Conservation (phyloP, 2,113 vertebrate genomes). For the Amblyornis subalaris region DNA sequence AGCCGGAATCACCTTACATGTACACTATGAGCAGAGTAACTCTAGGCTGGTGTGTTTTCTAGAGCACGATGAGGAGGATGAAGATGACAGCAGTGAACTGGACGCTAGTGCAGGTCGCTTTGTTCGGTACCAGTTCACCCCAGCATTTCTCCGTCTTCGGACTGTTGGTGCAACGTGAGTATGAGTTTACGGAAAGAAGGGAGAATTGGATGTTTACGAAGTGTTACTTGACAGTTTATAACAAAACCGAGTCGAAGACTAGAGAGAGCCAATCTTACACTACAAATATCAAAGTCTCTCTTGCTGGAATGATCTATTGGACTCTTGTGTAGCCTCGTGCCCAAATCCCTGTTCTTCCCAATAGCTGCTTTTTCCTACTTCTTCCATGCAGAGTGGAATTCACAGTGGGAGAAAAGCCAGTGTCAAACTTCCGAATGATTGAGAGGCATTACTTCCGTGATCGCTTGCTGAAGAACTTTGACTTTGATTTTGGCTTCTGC, state of each 20-base stretch:
- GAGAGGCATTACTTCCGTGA: slow-evolving; percentile 97
- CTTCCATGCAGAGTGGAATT: slow-evolving; percentile 87
- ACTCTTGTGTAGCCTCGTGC: background rate
- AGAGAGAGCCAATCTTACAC: background rate
- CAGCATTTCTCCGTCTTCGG: slow-evolving; percentile 90
- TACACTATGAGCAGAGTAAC: accelerated
- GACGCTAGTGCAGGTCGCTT: slow-evolving; percentile 90
- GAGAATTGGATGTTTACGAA: background rate
- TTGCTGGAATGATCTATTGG: background rate
- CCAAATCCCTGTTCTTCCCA: background rate
- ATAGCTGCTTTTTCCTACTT: background rate
- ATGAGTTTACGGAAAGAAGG: background rate
- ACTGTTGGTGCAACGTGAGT: slow-evolving; percentile 98
- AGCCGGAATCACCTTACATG: accelerated
- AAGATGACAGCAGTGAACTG: slow-evolving; percentile 78
- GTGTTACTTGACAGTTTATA: background rate
- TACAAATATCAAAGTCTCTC: background rate
- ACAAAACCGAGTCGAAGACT: background rate
- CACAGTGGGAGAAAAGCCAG: slow-evolving; percentile 92
- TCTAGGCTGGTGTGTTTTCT: background rate
- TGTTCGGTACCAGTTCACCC: slow-evolving; percentile 97
- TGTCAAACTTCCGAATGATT: slow-evolving; percentile 96
- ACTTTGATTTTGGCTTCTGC: slow-evolving; percentile 98
- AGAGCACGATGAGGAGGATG: slow-evolving; percentile 82
- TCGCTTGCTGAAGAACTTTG: slow-evolving; percentile 94